phyloP scores from a whole-genome alignment of 2,888 invertebrate species.

The Autographa pulchrina region DNA sequence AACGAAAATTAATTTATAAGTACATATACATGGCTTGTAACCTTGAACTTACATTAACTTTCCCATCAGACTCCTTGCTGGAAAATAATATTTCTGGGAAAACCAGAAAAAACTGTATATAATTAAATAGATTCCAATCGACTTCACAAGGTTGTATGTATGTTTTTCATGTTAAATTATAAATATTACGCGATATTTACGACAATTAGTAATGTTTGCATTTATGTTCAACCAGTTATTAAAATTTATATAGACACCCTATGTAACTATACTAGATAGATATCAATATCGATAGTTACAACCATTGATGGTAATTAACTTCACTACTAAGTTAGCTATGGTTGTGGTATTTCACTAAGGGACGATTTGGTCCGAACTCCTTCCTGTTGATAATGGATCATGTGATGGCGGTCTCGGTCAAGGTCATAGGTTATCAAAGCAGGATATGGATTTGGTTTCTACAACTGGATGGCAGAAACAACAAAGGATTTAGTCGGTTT shows the following conservation, averaged over 20 bases:
- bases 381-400: slow-evolving; percentile 1
- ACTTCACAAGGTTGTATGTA: too few relatives aligned
- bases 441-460: not conserved
- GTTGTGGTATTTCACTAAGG: not conserved
- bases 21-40: not conserved
- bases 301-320: not conserved
- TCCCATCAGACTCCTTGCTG: not conserved
- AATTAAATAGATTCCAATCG: too few relatives aligned
- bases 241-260: too few relatives aligned
- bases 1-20: not conserved
- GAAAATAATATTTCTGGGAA: too few relatives aligned
- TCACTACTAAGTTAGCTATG: not conserved
- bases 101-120: too few relatives aligned
- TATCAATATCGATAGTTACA: not conserved
- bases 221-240: too few relatives aligned
- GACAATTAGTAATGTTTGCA: too few relatives aligned
- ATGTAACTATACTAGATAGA: too few relatives aligned
- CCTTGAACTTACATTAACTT: not conserved
- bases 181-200: too few relatives aligned
- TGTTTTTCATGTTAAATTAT: too few relatives aligned
- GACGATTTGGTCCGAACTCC: not conserved
- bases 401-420: not conserved
- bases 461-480: not conserved
- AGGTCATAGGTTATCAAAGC: not conserved
- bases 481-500: not conserved